Evolutionary conservation across 2,113 vertebrate genomes (phyloP).

Genomic region (Stegostoma tigrinum): DNA sequence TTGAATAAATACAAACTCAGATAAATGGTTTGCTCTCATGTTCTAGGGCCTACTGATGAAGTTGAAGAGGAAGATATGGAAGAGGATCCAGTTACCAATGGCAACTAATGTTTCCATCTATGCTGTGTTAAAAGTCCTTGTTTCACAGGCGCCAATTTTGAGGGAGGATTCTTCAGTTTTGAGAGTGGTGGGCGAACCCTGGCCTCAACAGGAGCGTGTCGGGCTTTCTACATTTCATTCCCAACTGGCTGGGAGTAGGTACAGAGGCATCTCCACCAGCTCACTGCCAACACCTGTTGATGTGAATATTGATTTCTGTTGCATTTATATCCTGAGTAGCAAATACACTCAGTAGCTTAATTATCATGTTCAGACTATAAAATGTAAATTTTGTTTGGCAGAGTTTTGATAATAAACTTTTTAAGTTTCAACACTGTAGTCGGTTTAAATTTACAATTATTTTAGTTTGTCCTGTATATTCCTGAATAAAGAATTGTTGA

Average conservation of each 20-base stretch:
- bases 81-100: slow-evolving; percentile 67
- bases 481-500: neutral
- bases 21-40: neutral
- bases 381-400: slow-evolving; percentile 13
- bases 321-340: neutral
- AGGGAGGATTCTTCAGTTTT: neutral
- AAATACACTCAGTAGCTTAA: neutral
- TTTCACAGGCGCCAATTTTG: neutral
- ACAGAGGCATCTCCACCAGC: neutral
- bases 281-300: neutral
- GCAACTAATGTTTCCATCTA: slow-evolving; percentile 55
- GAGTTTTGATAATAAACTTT: slow-evolving; percentile 28
- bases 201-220: neutral
- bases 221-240: neutral
- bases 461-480: neutral
- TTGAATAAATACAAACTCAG: neutral
- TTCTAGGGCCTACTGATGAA: slow-evolving; percentile 56
- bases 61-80: slow-evolving; percentile 70
- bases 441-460: neutral
- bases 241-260: too few species aligned
- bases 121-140: neutral
- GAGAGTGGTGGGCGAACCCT: neutral
- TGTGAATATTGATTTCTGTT: neutral
- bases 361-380: slow-evolving; percentile 23
- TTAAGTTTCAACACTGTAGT: too few species aligned